Conservation (phyloP, 2,113 vertebrate species). For the Mastomys natalensis region DNA sequence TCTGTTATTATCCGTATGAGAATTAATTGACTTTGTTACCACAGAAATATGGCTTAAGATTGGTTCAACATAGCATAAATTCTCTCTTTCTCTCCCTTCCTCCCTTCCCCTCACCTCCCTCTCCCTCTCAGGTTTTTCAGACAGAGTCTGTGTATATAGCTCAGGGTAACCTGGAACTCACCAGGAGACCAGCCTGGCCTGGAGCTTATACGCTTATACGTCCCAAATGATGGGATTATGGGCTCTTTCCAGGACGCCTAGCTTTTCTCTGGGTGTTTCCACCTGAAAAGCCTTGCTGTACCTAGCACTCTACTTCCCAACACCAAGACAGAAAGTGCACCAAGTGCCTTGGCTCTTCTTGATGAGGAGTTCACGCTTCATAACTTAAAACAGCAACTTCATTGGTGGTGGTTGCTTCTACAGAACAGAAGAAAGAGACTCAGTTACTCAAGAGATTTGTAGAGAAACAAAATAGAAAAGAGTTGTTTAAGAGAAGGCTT, state of each 20-base stretch:
- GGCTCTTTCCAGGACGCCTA: not conserved
- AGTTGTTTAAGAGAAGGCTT: not conserved
- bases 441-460: not conserved
- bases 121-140: not conserved
- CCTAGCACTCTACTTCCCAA: not conserved
- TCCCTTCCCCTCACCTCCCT: not conserved
- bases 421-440: not conserved
- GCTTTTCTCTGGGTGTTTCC: not conserved
- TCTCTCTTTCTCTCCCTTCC: not conserved
- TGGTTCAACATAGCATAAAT: not conserved
- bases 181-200: not conserved
- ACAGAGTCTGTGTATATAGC: not conserved
- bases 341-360: not conserved
- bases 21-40: not conserved
- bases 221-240: not conserved
- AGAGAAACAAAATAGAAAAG: not conserved
- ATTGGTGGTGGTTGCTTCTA: not conserved
- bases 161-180: not conserved
- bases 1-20: not conserved
- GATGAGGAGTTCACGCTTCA: not conserved
- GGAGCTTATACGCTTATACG: not conserved
- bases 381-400: not conserved
- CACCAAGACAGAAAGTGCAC: not conserved
- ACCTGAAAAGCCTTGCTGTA: not conserved
- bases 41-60: not conserved